Evolutionary conservation across 2,888 invertebrate genomes (phyloP).

Genomic region (Dexiosoma caninum): DNA sequence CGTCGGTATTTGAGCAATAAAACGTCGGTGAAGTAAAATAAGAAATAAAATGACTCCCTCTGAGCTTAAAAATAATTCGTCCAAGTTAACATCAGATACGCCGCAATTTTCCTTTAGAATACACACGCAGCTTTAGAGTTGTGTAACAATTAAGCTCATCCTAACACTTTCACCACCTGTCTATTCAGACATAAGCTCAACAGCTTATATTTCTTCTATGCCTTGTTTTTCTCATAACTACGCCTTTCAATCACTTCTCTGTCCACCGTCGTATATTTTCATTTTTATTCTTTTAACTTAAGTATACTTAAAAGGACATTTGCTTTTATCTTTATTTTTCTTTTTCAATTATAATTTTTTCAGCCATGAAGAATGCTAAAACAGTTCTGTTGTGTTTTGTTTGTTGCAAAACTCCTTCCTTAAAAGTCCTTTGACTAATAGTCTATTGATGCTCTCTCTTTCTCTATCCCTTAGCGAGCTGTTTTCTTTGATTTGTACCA

Average conservation of each 20-base stretch:
- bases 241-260: not conserved
- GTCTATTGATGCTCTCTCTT: not conserved
- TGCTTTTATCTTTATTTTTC: constrained; percentile 36
- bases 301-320: constrained; percentile 35
- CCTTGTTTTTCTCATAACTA: too few species aligned
- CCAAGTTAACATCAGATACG: too few species aligned
- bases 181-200: too few species aligned
- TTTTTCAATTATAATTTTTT: constrained; percentile 30
- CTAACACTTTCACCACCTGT: too few species aligned
- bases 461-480: not conserved
- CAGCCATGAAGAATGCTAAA: constrained; percentile 6
- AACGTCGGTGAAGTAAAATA: too few species aligned
- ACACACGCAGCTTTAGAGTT: too few species aligned
- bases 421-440: constrained; percentile 14
- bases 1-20: too few species aligned
- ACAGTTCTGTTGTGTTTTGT: constrained; percentile 1
- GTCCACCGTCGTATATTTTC: not conserved
- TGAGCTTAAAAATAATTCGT: too few species aligned
- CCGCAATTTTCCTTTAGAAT: too few species aligned
- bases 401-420: not conserved
- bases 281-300: constrained; percentile 13
- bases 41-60: too few species aligned
- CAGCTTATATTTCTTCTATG: too few species aligned
- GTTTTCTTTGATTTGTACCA: not conserved
- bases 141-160: too few species aligned